Evolutionary conservation across 2,888 invertebrate genomes (phyloP).

Genomic region (Furcula furcula): DNA sequence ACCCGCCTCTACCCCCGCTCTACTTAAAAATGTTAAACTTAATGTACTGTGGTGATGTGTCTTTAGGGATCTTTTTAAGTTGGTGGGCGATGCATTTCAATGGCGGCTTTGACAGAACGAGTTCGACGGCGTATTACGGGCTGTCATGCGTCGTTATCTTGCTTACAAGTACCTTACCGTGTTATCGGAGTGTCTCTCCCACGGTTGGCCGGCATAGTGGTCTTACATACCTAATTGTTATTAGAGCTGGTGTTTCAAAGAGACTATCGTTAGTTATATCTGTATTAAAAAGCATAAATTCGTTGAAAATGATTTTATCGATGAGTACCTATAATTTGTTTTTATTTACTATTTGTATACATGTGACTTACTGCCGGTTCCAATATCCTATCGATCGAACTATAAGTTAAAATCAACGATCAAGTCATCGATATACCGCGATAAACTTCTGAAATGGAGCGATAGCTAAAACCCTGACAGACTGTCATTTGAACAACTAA

Average conservation of each 20-base stretch:
- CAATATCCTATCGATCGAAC: no score
- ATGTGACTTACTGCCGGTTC: neutral
- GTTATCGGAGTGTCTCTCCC: constrained; percentile 55
- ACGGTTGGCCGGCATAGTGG: constrained; percentile 43
- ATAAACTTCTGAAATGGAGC: no score
- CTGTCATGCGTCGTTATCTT: constrained; percentile 69
- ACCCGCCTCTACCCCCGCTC: constrained; percentile 40
- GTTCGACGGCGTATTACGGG: constrained; percentile 65
- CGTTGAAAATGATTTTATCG: constrained; percentile 13
- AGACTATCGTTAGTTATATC: constrained; percentile 25
- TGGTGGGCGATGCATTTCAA: constrained; percentile 57
- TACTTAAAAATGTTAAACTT: constrained; percentile 16
- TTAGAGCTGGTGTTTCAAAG: constrained; percentile 23
- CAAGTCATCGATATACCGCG: no score
- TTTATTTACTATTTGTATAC: constrained; percentile 4
- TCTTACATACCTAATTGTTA: constrained; percentile 24
- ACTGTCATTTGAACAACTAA: no score
- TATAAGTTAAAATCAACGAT: no score
- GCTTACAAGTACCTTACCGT: constrained; percentile 55
- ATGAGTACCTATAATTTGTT: constrained; percentile 8
- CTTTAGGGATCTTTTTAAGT: constrained; percentile 42
- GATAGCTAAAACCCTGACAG: no score
- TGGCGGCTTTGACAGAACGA: constrained; percentile 62
- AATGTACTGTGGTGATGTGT: constrained; percentile 29
- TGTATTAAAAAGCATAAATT: constrained; percentile 19